Percentiles rank a stretch among this genome's conserved stretches.
These are phyloP conservation scores for Perodicticus potto DNA, from an alignment of 2,797 vertebrate genomes.

Conservation along the genomic window DNA sequence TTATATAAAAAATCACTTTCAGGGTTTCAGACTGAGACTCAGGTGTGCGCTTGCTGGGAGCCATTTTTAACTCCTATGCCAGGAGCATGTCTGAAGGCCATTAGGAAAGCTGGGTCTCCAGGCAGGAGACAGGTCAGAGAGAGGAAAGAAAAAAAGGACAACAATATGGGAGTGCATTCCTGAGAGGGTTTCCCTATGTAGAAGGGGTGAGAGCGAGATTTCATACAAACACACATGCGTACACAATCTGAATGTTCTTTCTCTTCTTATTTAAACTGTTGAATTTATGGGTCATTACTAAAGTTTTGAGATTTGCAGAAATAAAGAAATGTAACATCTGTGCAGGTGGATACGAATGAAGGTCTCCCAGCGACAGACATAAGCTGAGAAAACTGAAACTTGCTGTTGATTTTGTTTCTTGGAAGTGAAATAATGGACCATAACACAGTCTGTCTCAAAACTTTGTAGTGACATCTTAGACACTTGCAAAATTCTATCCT, in stretches of 20 bases:
- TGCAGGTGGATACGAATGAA: no score
- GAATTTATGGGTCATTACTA: background rate
- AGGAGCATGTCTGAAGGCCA: background rate
- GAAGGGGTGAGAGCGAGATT: background rate
- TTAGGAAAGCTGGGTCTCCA: background rate
- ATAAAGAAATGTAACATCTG: no score
- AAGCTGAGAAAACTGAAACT: no score
- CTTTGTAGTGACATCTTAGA: no score
- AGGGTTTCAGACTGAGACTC: background rate
- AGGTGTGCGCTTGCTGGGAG: fast-evolving
- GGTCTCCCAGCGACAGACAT: no score
- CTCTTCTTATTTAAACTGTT: background rate
- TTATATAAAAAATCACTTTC: background rate
- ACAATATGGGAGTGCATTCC: background rate
- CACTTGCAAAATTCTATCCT: background rate
- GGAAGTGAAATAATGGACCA: no score
- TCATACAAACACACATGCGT: background rate
- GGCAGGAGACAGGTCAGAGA: background rate
- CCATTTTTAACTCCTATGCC: background rate
- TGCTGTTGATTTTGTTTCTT: no score
- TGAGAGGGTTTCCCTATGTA: background rate
- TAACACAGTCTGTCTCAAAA: no score
- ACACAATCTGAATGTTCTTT: background rate
- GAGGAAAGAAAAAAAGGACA: background rate
- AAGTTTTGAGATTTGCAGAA: no score